These are phyloP conservation scores for Trachymyrmex septentrionalis DNA, from an alignment of 1,140 invertebrate genomes.

Conservation along the genomic window DNA sequence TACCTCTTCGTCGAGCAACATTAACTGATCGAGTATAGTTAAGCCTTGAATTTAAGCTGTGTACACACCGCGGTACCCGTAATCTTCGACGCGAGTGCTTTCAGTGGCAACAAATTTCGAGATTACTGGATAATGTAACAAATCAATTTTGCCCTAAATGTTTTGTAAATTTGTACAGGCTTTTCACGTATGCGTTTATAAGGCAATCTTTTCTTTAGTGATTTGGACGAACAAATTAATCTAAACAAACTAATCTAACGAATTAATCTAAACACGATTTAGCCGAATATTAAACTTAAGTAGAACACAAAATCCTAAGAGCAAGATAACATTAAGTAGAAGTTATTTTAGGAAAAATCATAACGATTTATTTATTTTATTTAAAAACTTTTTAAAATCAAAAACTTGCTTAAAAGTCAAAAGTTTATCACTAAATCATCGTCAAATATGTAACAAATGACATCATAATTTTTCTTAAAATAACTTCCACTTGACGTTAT, in stretches of 20 bases:
- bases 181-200: neutral
- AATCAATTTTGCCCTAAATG: neutral
- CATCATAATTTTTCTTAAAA: too few species aligned
- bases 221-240: neutral
- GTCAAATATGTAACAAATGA: too few species aligned
- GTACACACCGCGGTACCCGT: neutral
- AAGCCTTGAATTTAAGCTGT: conserved; percentile 9
- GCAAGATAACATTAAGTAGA: too few species aligned
- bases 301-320: too few species aligned
- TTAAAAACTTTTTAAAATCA: too few species aligned
- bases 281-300: neutral
- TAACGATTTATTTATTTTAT: too few species aligned
- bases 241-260: neutral
- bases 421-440: too few species aligned
- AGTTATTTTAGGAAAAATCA: too few species aligned
- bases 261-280: neutral
- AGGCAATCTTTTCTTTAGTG: neutral
- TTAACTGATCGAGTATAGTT: conserved; percentile 2
- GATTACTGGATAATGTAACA: neutral
- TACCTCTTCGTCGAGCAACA: conserved; percentile 33
- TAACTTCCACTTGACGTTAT: too few species aligned
- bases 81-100: neutral
- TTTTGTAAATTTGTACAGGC: neutral
- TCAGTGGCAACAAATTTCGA: neutral
- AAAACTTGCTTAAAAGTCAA: too few species aligned